Base-by-base conservation (phyloP, 2,797 vertebrate species). In the Decapterus maruadsi region DNA sequence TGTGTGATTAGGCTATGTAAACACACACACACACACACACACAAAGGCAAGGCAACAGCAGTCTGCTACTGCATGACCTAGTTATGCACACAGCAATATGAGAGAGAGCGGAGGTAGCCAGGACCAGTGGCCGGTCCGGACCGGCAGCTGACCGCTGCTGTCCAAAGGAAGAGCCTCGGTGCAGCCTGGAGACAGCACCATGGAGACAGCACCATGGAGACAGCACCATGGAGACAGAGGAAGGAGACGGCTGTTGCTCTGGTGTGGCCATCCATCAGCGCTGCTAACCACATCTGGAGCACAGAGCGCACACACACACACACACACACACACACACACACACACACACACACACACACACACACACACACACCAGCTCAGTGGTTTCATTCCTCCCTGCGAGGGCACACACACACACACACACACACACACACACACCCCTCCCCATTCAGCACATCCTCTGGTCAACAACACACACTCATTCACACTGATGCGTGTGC, bases 261-360 rank as follows among this genome's bases (percentile, higher is more conserved):
- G 73, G 42, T 84, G 84, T 77, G 83, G 83, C 81, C 85, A 86
- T 91, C 60, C 87, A 93, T 92, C 80, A 82, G 79, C 71, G 74
- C 75, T 58, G 83, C 75, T 87, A 66, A 93, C 83, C 89, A 93
- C 91, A 91, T 92, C 93, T 93, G 90, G 86, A 91, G 81, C 67
- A 40, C 82, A 77, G 64, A 76, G 31, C 64, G 12, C 67, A 60
- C 67, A 63, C 55, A 29, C 68, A 38, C 69, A 59, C 46, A 36
- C 69, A 60, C 55, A 55, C 68, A 60, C 54, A 72, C 75, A 36
- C 65, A 53, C 70, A 53, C 55, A 68, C 67, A 43, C 75, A 57
- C 9, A n/a, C 51, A 31, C 26, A 46, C 77, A 22, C 54, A 13
- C 65, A 38, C 73, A 56, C 55, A 68, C 62, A 4, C 40, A 42